These are phyloP conservation scores for Drosophila imparisetae DNA, from an alignment of 2,888 invertebrate species.

Conservation along the genomic window DNA sequence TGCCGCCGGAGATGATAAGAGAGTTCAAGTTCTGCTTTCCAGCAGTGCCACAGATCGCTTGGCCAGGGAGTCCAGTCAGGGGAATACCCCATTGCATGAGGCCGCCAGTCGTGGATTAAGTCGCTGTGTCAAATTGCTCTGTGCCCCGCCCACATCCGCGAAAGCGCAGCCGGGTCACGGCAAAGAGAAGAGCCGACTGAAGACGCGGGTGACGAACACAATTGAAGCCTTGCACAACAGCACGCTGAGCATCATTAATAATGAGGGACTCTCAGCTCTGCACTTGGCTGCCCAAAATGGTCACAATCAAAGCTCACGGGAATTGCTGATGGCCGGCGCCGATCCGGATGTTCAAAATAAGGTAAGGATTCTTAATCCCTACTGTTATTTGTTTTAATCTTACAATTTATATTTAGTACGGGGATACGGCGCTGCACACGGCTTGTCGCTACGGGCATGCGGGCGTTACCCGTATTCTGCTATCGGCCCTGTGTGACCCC, in stretches of 20 bases:
- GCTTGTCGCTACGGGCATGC: slow-evolving; percentile 98
- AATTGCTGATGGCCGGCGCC: slow-evolving; percentile 93
- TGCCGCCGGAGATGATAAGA: slow-evolving; percentile 78
- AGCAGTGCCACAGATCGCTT: slow-evolving; percentile 78
- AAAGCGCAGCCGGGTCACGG: slow-evolving; percentile 38
- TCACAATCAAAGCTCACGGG: slow-evolving; percentile 96
- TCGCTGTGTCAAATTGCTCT: slow-evolving; percentile 91
- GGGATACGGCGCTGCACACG: slow-evolving; percentile 97
- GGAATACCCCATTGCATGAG: slow-evolving; percentile 97
- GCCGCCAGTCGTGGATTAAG: slow-evolving; percentile 98
- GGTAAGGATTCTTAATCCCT: slow-evolving; percentile 84
- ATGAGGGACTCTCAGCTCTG: slow-evolving; percentile 96
- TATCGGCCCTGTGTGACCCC: slow-evolving; percentile 94
- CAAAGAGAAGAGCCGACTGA: slow-evolving; percentile 72
- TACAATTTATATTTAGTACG: slow-evolving; percentile 88
- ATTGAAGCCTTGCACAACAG: slow-evolving; percentile 87
- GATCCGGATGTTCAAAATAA: slow-evolving; percentile 96
- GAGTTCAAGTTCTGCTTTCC: slow-evolving; percentile 73
- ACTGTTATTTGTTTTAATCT: slow-evolving; percentile 8
- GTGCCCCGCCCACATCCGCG: slow-evolving; percentile 63
- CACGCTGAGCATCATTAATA: slow-evolving; percentile 88
- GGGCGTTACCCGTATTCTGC: slow-evolving; percentile 96
- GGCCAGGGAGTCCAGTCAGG: slow-evolving; percentile 87
- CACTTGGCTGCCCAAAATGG: slow-evolving; percentile 98
- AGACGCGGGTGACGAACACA: slow-evolving; percentile 72